Conservation (phyloP, 1,140 invertebrate genomes). For the Brachionus koreanus region DNA sequence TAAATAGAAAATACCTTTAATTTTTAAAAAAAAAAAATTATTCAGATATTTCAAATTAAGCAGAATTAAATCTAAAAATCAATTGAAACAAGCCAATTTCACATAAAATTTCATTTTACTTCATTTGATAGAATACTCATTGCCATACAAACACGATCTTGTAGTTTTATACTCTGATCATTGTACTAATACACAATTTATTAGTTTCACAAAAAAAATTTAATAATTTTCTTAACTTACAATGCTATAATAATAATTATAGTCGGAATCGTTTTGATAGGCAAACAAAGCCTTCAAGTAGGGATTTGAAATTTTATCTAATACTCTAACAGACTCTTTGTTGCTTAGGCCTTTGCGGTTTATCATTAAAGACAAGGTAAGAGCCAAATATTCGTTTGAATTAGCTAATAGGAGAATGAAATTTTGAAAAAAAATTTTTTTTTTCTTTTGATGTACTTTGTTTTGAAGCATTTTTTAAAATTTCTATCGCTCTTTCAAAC, state of each 20-base stretch:
- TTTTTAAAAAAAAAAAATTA: no score
- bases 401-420: not conserved
- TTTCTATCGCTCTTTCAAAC: conserved; percentile 8
- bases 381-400: conserved; percentile 20
- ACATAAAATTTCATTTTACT: not conserved
- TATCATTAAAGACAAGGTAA: not conserved
- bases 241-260: not conserved
- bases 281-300: conserved; percentile 32
- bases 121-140: conserved; percentile 21
- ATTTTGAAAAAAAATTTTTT: not conserved
- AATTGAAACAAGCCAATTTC: no score
- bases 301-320: conserved; percentile 12
- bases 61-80: no score
- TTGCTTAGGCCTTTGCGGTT: not conserved
- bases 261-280: not conserved
- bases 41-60: no score
- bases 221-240: not conserved
- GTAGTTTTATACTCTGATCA: not conserved
- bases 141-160: not conserved
- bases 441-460: not conserved
- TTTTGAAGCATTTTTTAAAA: conserved; percentile 8
- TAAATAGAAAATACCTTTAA: no score
- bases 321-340: not conserved
- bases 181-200: not conserved
- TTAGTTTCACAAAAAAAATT: not conserved